Evolutionary conservation across 2,797 vertebrate species (phyloP).

Genomic region (Amniataba percoides): DNA sequence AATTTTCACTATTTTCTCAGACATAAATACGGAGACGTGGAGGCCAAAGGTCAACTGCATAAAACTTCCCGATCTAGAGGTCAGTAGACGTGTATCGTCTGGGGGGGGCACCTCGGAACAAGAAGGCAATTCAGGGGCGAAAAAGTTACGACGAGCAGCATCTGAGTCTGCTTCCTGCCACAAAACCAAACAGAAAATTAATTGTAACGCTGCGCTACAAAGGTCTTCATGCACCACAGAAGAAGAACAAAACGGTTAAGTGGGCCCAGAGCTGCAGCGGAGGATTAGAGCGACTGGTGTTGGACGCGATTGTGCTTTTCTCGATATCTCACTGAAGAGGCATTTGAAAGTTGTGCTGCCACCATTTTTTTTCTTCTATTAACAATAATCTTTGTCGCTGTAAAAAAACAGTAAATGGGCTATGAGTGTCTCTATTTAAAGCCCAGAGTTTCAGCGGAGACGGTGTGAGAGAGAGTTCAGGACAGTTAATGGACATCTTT

Average conservation of each 20-base stretch:
- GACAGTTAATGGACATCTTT: conserved; percentile 46
- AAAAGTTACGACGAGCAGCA: conserved; percentile 64
- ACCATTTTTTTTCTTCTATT: background rate
- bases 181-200: conserved; percentile 72
- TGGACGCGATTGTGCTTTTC: conserved; percentile 16
- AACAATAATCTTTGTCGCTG: background rate
- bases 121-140: conserved; percentile 81
- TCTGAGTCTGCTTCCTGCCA: conserved; percentile 75
- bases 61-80: conserved; percentile 83
- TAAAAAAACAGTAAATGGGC: background rate
- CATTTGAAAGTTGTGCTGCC: background rate
- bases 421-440: conserved; percentile 48
- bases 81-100: conserved; percentile 55
- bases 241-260: conserved; percentile 58
- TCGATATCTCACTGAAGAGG: conserved; percentile 13
- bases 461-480: background rate
- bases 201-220: conserved; percentile 68
- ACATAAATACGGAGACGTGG: conserved; percentile 79
- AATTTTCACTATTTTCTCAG: conserved; percentile 84
- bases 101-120: conserved; percentile 68
- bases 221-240: conserved; percentile 53
- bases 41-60: conserved; percentile 83
- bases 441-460: background rate
- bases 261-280: conserved; percentile 22
- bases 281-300: conserved; percentile 37